Conservation (phyloP, 2,113 vertebrate species). For the Dipodomys stephensi region DNA sequence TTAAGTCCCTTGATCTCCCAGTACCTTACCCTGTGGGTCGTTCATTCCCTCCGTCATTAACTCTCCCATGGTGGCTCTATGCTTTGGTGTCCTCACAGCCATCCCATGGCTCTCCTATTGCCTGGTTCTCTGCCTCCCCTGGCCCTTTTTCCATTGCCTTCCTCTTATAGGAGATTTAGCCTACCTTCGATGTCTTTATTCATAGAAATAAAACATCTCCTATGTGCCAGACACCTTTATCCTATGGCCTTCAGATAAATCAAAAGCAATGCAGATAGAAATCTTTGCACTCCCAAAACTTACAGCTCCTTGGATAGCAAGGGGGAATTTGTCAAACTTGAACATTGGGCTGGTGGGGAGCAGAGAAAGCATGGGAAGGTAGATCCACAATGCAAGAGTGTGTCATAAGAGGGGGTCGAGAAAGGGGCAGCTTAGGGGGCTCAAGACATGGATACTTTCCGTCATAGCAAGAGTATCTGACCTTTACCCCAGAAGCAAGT, state of each 20-base stretch:
- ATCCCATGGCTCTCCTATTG: background rate
- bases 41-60: background rate
- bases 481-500: background rate
- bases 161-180: background rate
- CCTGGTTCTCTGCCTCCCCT: background rate
- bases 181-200: background rate
- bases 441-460: background rate
- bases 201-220: background rate
- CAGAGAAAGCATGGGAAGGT: background rate
- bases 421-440: background rate
- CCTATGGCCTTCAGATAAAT: background rate
- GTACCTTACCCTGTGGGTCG: background rate
- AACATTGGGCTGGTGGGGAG: background rate
- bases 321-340: background rate
- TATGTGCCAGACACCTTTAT: background rate
- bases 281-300: background rate
- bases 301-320: background rate
- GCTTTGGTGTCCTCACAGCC: background rate
- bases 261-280: background rate
- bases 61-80: background rate
- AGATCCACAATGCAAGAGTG: background rate
- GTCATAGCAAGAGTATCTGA: background rate
- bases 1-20: background rate
- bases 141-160: background rate
- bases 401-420: background rate